A percentile compares a stretch with the other conserved stretches of the same genome.
Evolutionary conservation across 2,888 invertebrate genomes (phyloP).

Genomic region (Ectemnius lituratus): DNA sequence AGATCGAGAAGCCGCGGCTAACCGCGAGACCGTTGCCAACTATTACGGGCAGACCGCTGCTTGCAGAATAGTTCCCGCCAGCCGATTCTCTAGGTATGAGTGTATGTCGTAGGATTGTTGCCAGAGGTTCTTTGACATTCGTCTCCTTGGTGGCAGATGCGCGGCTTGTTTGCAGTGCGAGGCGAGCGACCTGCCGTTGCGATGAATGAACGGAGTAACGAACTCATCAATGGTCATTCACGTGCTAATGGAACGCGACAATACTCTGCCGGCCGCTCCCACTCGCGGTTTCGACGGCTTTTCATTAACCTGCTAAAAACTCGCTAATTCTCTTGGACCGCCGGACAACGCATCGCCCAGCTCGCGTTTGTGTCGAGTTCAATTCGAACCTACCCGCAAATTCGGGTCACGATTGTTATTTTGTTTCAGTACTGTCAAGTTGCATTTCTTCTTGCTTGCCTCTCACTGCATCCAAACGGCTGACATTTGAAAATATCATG

Average conservation of each 20-base stretch:
- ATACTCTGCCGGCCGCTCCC: conserved; percentile 27
- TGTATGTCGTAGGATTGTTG: neutral
- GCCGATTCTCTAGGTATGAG: neutral
- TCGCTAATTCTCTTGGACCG: conserved; percentile 18
- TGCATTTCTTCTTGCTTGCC: too few relatives aligned
- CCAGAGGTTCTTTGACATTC: conserved; percentile 44
- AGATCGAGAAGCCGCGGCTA: conserved; percentile 29
- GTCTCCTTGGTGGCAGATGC: conserved; percentile 8
- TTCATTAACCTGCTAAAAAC: conserved; percentile 7
- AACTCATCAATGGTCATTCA: conserved; percentile 49
- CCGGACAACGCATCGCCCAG: neutral
- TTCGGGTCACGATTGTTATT: too few relatives aligned
- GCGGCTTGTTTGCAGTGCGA: conserved; percentile 31
- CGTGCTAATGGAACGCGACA: conserved; percentile 53
- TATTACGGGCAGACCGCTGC: conserved; percentile 15
- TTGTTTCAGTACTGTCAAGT: too few relatives aligned
- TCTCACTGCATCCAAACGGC: too few relatives aligned
- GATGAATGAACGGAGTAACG: conserved; percentile 51
- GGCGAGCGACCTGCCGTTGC: conserved; percentile 36
- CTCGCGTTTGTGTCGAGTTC: neutral
- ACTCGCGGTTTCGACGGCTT: conserved; percentile 18
- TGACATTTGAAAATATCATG: too few relatives aligned
- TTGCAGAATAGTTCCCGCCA: too few relatives aligned
- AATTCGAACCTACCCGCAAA: too few relatives aligned
- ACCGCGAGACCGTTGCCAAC: conserved; percentile 33